Evolutionary conservation across 2,888 invertebrate genomes (phyloP), one percentile per base, ranked within the genome.

Genomic region (Leuctra nigra): DNA sequence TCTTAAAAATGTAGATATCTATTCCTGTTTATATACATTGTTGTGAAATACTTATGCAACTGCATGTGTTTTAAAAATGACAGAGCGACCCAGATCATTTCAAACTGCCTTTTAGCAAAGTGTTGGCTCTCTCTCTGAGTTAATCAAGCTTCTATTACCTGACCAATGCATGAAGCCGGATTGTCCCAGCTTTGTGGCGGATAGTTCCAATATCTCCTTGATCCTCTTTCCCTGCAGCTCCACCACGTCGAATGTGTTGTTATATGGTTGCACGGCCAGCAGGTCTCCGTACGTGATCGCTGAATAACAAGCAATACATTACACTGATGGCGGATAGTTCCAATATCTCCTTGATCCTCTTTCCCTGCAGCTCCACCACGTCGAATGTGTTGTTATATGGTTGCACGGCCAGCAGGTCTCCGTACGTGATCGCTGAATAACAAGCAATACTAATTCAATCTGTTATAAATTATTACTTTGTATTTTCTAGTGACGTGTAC

Each of bases 311-410:
- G n/a, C n/a, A n/a, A n/a, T n/a, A n/a, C n/a, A n/a, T n/a, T n/a
- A n/a, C n/a, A n/a, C n/a, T n/a, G n/a, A n/a, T 39, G 16, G 39
- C 39, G 3, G 39, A 39, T 59, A 68, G 68, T 61, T 75, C 74
- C 20, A 76, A 66, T 36, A 71, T 68, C 24, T 66, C 62, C 50
- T 61, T 53, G 1, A 76, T 57, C 46, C 65, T 61, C 22, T 63
- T 60, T 0, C 76, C 76, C n/a, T 62, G 65, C 7, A 75, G 63
- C 36, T 69, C 68, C 11, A 75, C 67, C 7, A 73, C 62, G 59
- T 74, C 73, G 23, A 75, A 64, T 4, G 68, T 70, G 63, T 74
- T 74, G 18, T 69, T 66, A 61, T 75, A 76, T 1, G 76, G 75
- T 46, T 69, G 64, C 0, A 70, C 67, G 1, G 69, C 65, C 14